Evolutionary conservation across 2,888 invertebrate genomes (phyloP).

Genomic region (Pachliopta kotzebuea): DNA sequence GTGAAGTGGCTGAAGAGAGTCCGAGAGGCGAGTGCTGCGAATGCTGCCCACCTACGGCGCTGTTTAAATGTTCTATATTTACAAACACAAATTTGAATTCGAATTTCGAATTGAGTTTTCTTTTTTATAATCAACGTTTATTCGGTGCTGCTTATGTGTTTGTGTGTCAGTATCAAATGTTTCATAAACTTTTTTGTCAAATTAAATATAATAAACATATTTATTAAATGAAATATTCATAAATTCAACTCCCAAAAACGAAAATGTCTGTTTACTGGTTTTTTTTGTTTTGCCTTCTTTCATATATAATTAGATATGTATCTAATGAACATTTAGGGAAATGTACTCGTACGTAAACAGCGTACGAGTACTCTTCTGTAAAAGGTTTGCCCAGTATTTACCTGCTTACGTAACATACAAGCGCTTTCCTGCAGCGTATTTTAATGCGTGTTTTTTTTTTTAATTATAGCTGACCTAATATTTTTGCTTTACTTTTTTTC

Average conservation of each 20-base stretch:
- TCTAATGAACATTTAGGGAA: slow-evolving; percentile 18
- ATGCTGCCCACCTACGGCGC: slow-evolving; percentile 16
- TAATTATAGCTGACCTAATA: slow-evolving; percentile 31
- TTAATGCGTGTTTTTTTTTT: slow-evolving; percentile 22
- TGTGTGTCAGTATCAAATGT: neutral
- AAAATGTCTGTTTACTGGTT: neutral
- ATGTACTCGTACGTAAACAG: slow-evolving; percentile 1
- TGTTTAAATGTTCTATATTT: slow-evolving; percentile 2
- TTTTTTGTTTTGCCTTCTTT: neutral
- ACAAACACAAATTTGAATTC: slow-evolving; percentile 6
- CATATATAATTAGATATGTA: neutral
- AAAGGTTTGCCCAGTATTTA: slow-evolving; percentile 18
- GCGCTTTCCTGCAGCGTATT: slow-evolving; percentile 23
- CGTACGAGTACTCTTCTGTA: slow-evolving; percentile 10
- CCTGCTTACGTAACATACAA: slow-evolving; percentile 23
- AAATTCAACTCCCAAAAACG: neutral
- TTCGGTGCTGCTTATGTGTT: too few relatives aligned
- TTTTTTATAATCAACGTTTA: too few relatives aligned
- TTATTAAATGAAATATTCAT: neutral
- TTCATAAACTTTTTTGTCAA: neutral
- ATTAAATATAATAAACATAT: neutral
- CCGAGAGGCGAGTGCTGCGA: slow-evolving; percentile 6
- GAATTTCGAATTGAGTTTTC: slow-evolving; percentile 7
- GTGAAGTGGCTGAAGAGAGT: slow-evolving; percentile 26
- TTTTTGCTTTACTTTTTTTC: slow-evolving; percentile 24